These are phyloP conservation scores for Noctilio leporinus DNA, from an alignment of 2,113 vertebrate genomes.

Conservation along the genomic window DNA sequence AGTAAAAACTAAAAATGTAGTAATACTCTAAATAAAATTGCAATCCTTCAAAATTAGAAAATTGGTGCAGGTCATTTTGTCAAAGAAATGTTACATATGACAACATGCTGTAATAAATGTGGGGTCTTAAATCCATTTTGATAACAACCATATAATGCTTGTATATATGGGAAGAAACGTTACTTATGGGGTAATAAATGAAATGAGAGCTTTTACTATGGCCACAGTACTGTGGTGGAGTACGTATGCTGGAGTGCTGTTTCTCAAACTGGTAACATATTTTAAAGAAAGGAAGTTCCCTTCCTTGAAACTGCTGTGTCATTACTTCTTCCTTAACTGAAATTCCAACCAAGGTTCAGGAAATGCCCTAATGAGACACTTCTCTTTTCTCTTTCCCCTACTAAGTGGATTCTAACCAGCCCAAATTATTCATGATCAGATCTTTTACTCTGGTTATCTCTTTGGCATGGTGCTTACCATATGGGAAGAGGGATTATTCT, in stretches of 20 bases:
- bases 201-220: background rate
- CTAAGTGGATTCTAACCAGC: constrained; percentile 33
- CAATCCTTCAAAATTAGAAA: background rate
- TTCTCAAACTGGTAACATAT: constrained; percentile 54
- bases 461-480: constrained; percentile 37
- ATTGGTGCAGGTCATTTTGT: background rate
- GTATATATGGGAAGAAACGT: background rate
- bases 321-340: constrained; percentile 84
- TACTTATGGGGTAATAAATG: constrained; percentile 32
- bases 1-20: background rate
- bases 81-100: constrained; percentile 1
- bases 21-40: background rate
- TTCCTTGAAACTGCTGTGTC: constrained; percentile 83
- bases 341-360: constrained; percentile 82
- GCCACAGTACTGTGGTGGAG: background rate
- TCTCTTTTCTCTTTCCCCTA: constrained; percentile 70
- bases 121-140: constrained; percentile 25
- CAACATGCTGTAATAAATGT: constrained; percentile 3
- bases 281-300: constrained; percentile 69
- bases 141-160: background rate
- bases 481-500: constrained; percentile 75
- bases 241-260: constrained; percentile 10
- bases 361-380: constrained; percentile 75
- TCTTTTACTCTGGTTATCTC: constrained; percentile 40
- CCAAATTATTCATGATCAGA: constrained; percentile 54